Base-by-base conservation (phyloP, 2,888 invertebrate species). In the Ophioninae sp. region DNA sequence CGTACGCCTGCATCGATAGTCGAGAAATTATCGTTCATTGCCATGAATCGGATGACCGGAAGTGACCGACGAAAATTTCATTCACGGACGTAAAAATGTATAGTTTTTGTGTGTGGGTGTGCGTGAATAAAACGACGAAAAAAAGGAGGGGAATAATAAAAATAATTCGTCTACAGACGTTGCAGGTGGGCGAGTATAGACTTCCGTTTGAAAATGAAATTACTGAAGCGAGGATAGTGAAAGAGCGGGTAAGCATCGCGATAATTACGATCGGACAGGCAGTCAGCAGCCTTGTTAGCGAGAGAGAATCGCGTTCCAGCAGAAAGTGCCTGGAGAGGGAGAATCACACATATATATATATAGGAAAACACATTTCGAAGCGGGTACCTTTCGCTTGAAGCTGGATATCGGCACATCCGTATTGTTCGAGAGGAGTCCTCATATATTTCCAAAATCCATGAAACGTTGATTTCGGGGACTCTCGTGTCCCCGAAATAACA, bases 191-290 rank as follows among this genome's bases (percentile, higher is more conserved):
- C 59, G 20, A 21, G 21, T 59, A 59, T 30, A 65, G 69, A 79
- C 82, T 79, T 82, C 82, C 82, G 82, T 57, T 68, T 50, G 57
- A 23, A 76, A 65, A 61, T 37, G 76, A 72, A 81, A 76, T 77
- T 82, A 82, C 44, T 65, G 82, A 82, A 75, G 82, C 78, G 62
- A 44, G 70, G 20, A 56, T 20, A 23, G 50, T n/a, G 39, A 83
- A 50, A 62, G 82, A 30, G 62, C 57, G 76, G n/a, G 59, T 70
- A 72, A 39, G 75, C 59, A 44, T 65, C 59, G 21, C 62, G 79
- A 82, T 83, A 83, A 83, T 83, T 83, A 79, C 79, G 79, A 83
- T 83, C 83, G 79, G 83, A 83, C 79, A 83, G 79, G 79, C 79
- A 83, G 83, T 76, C 79, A 73, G 75, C 76, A 76, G 83, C 79